phyloP scores from a whole-genome alignment of 2,888 invertebrate genomes.

The Leucophora obtusa region DNA sequence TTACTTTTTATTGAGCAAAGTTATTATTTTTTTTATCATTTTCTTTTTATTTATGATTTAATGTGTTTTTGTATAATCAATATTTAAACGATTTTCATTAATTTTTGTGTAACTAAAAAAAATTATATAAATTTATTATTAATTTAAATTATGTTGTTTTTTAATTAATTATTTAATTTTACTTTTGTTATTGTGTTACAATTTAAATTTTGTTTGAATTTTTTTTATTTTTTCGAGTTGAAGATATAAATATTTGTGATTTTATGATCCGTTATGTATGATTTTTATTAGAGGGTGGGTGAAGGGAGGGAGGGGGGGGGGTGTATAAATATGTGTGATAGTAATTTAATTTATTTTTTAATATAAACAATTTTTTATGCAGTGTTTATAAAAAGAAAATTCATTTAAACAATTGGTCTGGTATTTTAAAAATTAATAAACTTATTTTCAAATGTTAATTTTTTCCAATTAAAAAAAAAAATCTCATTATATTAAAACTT shows the following conservation, averaged over 20 bases:
- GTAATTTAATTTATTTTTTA: too few relatives aligned
- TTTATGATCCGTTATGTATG: constrained; percentile 6
- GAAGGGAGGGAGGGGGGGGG: neutral
- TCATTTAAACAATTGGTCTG: neutral
- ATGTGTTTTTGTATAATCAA: constrained; percentile 43
- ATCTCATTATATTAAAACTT: too few relatives aligned
- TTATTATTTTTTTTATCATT: constrained; percentile 29
- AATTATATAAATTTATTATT: neutral
- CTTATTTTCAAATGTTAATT: neutral
- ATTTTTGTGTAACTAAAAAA: constrained; percentile 55
- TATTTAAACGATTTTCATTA: constrained; percentile 48
- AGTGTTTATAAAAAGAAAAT: neutral
- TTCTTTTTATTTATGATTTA: constrained; percentile 32
- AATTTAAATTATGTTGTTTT: neutral
- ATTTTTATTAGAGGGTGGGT: neutral
- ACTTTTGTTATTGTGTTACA: constrained; percentile 36
- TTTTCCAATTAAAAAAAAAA: neutral
- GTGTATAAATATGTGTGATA: neutral
- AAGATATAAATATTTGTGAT: constrained; percentile 12
- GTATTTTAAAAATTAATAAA: neutral
- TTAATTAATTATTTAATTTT: neutral
- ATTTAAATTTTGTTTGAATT: constrained; percentile 9
- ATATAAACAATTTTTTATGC: too few relatives aligned
- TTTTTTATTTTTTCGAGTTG: constrained; percentile 6
- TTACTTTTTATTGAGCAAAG: constrained; percentile 58